A percentile compares a stretch with the other conserved stretches of the same genome.
Conservation (phyloP, 2,888 invertebrate species). For the Marronus borbonicus region DNA sequence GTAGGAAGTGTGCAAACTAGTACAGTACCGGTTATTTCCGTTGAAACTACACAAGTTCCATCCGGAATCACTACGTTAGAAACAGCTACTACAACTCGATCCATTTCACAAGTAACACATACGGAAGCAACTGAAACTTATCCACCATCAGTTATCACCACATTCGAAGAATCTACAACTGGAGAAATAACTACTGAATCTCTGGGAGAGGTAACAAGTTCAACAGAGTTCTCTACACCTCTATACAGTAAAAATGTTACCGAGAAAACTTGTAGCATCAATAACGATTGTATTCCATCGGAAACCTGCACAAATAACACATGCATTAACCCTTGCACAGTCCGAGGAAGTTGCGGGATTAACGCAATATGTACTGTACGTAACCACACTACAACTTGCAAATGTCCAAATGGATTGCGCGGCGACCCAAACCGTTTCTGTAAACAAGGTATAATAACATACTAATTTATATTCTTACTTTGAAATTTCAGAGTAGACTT, state of each 20-base stretch:
- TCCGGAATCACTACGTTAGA: too few relatives aligned
- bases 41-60: too few relatives aligned
- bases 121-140: conserved; percentile 56
- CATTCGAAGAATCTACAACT: conserved; percentile 6
- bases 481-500: conserved; percentile 24
- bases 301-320: conserved; percentile 77
- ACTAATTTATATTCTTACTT: conserved; percentile 55
- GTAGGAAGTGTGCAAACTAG: too few relatives aligned
- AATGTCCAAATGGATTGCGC: conserved; percentile 73
- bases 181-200: background rate
- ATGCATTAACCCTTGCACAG: conserved; percentile 78
- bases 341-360: conserved; percentile 73
- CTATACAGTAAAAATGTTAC: too few relatives aligned
- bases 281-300: conserved; percentile 77
- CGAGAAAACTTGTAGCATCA: conserved; percentile 73
- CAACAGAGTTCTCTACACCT: conserved; percentile 67
- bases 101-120: conserved; percentile 35
- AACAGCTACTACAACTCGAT: too few relatives aligned
- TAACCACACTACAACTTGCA: conserved; percentile 77
- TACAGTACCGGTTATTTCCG: too few relatives aligned
- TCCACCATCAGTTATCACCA: conserved; percentile 51
- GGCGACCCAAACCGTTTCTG: conserved; percentile 75
- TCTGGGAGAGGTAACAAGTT: conserved; percentile 66
- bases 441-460: conserved; percentile 74
- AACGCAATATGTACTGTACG: conserved; percentile 77